phyloP scores from a whole-genome alignment of 1,140 invertebrate species.

The Anagrus nilaparvatae region DNA sequence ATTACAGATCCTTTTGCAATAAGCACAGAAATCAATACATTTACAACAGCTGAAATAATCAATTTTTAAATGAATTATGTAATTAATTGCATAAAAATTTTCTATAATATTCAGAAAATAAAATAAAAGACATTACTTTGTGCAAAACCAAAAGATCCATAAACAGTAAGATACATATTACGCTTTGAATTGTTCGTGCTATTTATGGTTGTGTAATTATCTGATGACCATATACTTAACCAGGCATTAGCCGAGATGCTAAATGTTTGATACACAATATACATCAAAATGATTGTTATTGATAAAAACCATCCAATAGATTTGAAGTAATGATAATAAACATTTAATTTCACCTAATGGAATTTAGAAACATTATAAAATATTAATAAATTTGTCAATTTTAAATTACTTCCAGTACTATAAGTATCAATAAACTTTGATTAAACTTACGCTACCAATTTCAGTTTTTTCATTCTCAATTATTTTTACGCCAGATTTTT shows the following conservation, averaged over 20 bases:
- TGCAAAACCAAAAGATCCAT: constrained; percentile 72
- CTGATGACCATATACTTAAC: constrained; percentile 79
- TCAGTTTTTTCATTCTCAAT: constrained; percentile 80
- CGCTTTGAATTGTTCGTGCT: constrained; percentile 49
- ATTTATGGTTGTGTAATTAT: too few relatives aligned
- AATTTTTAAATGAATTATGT: too few relatives aligned
- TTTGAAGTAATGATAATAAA: constrained; percentile 81
- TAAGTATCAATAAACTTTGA: constrained; percentile 8
- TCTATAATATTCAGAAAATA: too few relatives aligned
- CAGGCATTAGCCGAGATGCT: constrained; percentile 87
- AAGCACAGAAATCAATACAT: too few relatives aligned
- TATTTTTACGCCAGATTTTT: constrained; percentile 61
- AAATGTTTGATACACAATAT: constrained; percentile 76
- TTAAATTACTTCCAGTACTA: constrained; percentile 1
- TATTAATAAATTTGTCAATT: too few relatives aligned
- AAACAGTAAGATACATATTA: constrained; percentile 77
- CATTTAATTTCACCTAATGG: constrained; percentile 68
- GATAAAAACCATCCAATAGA: constrained; percentile 69
- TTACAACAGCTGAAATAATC: too few relatives aligned
- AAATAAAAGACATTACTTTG: constrained; percentile 75
- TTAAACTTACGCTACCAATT: constrained; percentile 72
- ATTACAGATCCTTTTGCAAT: too few relatives aligned
- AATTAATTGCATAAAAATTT: too few relatives aligned
- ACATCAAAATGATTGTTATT: constrained; percentile 65
- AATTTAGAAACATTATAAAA: too few relatives aligned